Conservation (phyloP, 2,113 vertebrate species). For the Xiphorhynchus elegans region DNA sequence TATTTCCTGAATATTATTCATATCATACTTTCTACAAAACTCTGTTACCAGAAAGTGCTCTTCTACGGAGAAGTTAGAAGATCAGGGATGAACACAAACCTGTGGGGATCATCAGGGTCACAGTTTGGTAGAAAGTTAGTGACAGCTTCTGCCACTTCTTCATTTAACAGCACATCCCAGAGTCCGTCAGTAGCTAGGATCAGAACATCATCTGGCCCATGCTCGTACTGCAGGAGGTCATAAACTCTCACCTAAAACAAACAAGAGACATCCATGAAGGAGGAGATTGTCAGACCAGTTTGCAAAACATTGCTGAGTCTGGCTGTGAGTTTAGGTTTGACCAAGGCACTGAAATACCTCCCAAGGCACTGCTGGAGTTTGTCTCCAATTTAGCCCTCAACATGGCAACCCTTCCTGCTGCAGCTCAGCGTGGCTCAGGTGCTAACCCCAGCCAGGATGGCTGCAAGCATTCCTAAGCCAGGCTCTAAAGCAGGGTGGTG, state of each 20-base stretch:
- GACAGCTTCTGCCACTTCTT: conserved; percentile 93
- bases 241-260: conserved; percentile 89
- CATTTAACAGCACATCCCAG: conserved; percentile 95
- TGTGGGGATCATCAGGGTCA: conserved; percentile 95
- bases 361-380: neutral
- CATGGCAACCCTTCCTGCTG: neutral
- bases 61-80: neutral
- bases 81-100: conserved; percentile 70
- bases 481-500: neutral
- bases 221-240: conserved; percentile 84
- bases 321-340: neutral
- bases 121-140: conserved; percentile 94
- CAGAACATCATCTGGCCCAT: conserved; percentile 90
- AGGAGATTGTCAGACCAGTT: neutral
- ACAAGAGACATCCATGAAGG: neutral
- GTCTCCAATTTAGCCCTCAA: neutral
- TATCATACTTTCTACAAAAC: neutral
- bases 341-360: neutral
- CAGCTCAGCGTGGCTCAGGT: rapidly evolving
- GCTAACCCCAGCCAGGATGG: neutral
- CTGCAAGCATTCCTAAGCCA: rapidly evolving
- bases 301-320: neutral
- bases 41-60: neutral
- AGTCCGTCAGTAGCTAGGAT: conserved; percentile 95
- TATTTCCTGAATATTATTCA: neutral